Base-by-base conservation (phyloP, 2,888 invertebrate species). In the Helleia helle region DNA sequence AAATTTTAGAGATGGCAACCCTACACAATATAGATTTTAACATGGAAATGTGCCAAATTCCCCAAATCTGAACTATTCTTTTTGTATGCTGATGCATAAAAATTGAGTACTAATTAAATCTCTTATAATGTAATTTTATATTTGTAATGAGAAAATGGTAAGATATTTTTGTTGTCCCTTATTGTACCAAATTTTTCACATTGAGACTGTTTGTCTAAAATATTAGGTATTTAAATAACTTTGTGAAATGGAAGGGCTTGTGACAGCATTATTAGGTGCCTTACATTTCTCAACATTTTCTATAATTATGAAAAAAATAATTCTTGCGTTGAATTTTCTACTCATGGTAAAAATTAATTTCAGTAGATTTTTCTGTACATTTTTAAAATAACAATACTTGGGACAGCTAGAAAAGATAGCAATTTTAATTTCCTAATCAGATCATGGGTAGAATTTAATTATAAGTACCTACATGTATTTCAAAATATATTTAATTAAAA, bases 31-130 rank as follows among this genome's bases (percentile, higher is more conserved):
- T 56, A 59, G 56, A 57, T 59, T 56, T 53, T 57, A 52, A 54
- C 50, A 62, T 58, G 52, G 59, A 53, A 62, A 71, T 76, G 80
- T 79, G 80, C 77, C 76, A 79, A 79, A 65, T 58, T 51, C 44
- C 42, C 49, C 40, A 36, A 49, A 26, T 46, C 41, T 41, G 44
- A 43, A 43, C 38, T 42, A 27, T 40, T 37, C 18, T 36, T 43
- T 39, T 43, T 46, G 44, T 46, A 44, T 51, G 51, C 48, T 52
- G 46, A 49, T 51, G 40, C 40, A 41, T 34, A 34, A 18, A 11
- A 22, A 34, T 11, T 34, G 34, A 34, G 7, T 8, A 22, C 22
- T 34, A 18, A 34, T 12, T 22, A 22, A 34, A 22, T 34, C 34
- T 34, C 34, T 34, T 34, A 22, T 22, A 4, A 18, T 34, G 12